Conservation (phyloP, 2,113 vertebrate genomes). For the Tenebrosternarchus preto region DNA sequence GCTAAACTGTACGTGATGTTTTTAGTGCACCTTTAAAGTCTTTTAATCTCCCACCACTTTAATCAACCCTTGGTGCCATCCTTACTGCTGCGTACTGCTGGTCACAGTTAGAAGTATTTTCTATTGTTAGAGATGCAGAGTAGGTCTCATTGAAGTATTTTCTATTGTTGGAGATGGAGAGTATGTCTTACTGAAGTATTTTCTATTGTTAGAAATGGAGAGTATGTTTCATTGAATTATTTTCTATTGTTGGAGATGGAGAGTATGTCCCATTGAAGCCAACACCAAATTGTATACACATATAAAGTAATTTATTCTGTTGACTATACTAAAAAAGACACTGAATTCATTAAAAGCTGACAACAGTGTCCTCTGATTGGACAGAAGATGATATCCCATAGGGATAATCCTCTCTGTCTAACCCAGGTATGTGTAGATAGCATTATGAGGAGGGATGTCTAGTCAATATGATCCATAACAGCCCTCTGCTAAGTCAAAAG, state of each 20-base stretch:
- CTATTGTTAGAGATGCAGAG: not conserved
- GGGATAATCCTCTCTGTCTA: conserved; percentile 41
- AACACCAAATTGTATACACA: not conserved
- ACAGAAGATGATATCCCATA: conserved; percentile 30
- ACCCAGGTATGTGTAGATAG: conserved; percentile 46
- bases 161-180: not conserved
- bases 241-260: not conserved
- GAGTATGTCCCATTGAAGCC: not conserved
- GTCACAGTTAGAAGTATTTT: not conserved
- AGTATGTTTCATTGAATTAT: not conserved
- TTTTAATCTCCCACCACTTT: not conserved
- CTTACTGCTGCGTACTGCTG: not conserved
- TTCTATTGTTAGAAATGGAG: not conserved
- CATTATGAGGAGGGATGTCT: conserved; percentile 47
- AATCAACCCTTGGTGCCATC: not conserved
- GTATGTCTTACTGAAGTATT: not conserved
- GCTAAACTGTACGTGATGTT: too few species aligned
- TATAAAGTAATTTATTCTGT: not conserved
- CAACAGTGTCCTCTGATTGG: not conserved
- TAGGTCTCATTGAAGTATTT: not conserved
- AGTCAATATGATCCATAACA: conserved; percentile 64
- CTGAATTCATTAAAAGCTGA: conserved; percentile 19
- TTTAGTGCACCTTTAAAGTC: not conserved
- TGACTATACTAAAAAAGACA: not conserved
- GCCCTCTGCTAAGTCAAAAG: conserved; percentile 54